These are phyloP conservation scores for Pogonophryne albipinna DNA, from an alignment of 2,797 vertebrate species.

Conservation along the genomic window DNA sequence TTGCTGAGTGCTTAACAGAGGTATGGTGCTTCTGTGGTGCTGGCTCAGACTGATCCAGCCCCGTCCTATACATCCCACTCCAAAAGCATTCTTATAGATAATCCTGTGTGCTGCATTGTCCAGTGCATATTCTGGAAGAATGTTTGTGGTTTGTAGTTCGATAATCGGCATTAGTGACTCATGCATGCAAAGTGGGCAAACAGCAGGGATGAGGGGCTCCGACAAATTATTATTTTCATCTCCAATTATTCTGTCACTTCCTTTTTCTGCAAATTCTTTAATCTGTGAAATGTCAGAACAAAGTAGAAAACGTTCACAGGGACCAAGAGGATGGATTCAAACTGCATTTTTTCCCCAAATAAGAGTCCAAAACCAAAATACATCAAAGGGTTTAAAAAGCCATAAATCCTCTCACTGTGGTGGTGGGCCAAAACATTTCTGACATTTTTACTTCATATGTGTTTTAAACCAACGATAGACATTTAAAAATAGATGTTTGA, in stretches of 20 bases:
- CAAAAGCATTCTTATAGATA: constrained; percentile 38
- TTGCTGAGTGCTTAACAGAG: constrained; percentile 65
- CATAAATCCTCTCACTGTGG: not conserved
- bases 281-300: constrained; percentile 1
- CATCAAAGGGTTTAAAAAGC: not conserved
- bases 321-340: not conserved
- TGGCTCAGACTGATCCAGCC: constrained; percentile 41
- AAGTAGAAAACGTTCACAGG: not conserved
- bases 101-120: constrained; percentile 44
- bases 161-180: constrained; percentile 26
- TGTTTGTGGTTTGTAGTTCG: constrained; percentile 19
- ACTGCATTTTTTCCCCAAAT: not conserved
- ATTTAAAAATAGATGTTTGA: not conserved
- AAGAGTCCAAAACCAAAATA: not conserved
- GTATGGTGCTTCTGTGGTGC: constrained; percentile 54
- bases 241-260: not conserved
- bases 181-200: constrained; percentile 16
- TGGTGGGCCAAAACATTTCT: not conserved
- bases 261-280: not conserved
- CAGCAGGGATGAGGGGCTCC: constrained; percentile 10
- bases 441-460: not conserved
- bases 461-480: not conserved
- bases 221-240: not conserved
- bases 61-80: constrained; percentile 43
- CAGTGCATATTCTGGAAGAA: constrained; percentile 24